Base-by-base conservation (phyloP, 2,113 vertebrate genomes). In the Cyrtonyx montezumae region DNA sequence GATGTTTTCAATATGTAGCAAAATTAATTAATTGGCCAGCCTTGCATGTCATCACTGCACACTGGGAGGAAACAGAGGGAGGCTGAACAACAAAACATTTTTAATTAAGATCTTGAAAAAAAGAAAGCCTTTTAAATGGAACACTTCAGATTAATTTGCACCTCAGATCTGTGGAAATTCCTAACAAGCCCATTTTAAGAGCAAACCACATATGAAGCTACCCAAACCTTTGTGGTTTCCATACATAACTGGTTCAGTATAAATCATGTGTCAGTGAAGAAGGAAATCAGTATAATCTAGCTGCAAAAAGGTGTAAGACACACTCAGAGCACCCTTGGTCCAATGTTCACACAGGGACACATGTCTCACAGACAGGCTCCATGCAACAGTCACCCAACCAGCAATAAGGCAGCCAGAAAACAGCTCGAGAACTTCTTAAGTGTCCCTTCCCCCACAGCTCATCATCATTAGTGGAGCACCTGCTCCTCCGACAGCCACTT, bases 41-140 rank as follows among this genome's bases (percentile, higher is more conserved):
- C 56, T 68, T 37, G 26, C 15, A 11, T 8, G 30, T 23, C 36
- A 63, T 43, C 0, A 1, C 25, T 48, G n/a, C 2, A 1, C 25
- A 30, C n/a, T n/a, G 49, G 37, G 21, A 75, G 25, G 63, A 59
- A 88, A 88, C 19, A 45, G 58, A 59, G 37, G 23, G n/a, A 91
- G 20, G 36, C 6, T 49, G 28, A 88, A 71, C 26, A 75, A 84
- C 8, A 46, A 28, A 66, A 61, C 0, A 0, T 3, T 62, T 88
- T 51, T 56, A 67, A 51, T n/a, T 61, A 88, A 0, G 8, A 88
- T 71, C 23, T 42, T 62, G 32, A 49, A 28, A 87, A 84, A 88
- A 83, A 15, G 8, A 53, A 40, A 40, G 13, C 40, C 40, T 48
- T 92, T 77, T 40, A 36, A 58, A 62, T 7, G 6, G 36, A 88